Evolutionary conservation across 2,113 vertebrate species (phyloP), one percentile per base, ranked within the genome.

Genomic region (Pampusana beccarii): DNA sequence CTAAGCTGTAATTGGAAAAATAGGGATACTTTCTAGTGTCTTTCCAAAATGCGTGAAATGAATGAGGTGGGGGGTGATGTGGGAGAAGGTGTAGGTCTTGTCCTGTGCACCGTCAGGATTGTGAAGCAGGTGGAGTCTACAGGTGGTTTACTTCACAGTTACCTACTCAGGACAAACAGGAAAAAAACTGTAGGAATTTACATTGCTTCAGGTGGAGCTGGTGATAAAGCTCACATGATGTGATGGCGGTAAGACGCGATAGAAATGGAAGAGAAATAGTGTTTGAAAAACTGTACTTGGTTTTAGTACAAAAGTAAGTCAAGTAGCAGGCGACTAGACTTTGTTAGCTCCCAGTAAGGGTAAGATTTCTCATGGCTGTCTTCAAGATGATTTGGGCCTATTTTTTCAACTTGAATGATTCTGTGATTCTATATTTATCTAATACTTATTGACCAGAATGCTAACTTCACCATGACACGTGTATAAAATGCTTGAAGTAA

Each of bases 371-470:
- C 28, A n/a, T 77, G 42, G 40, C 33, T 57, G 16, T 62, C 26
- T 89, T 84, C 42, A 40, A 90, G 61, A 90, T 85, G 11, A 92
- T 83, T 67, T 62, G 57, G 60, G 42, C 87, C 31, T 46, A 19
- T 46, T 46, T 46, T 19, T 46, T 46, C 44, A 46, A 46, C 44
- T 18, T 46, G 18, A 9, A 46, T 46, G 44, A 19, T 46, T 46
- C 18, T 46, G 44, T 46, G 44, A 46, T 46, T 46, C 44, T 46
- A 20, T 84, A 58, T 84, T 90, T 79, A 92, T 86, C 92, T 95
- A 84, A 94, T 92, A 84, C 13, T 92, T 78, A 86, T 67, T 94
- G 91, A 96, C 94, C 79, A 69, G 84, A 80, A 77, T 40, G 54
- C 51, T 96, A 16, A 90, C 78, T 96, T 58, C 33, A 85, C 44